Conservation (phyloP, 1,140 invertebrate genomes). For the Paraescarpia echinospica region DNA sequence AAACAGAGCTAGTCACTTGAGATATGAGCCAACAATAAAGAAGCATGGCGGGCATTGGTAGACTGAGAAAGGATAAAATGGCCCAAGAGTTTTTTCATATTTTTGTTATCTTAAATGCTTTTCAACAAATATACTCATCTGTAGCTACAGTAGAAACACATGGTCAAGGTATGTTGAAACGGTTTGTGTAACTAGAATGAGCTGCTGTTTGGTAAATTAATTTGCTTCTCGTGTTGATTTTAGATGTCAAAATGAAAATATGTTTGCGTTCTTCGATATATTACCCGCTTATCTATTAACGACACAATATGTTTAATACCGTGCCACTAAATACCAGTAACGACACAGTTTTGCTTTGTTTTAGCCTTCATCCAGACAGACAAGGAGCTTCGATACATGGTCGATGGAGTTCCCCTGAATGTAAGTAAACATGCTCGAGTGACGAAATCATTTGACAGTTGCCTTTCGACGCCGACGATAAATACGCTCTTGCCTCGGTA, state of each 20-base stretch:
- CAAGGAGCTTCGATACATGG: constrained; percentile 69
- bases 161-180: constrained; percentile 20
- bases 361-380: constrained; percentile 71
- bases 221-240: constrained; percentile 7
- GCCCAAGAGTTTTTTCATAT: constrained; percentile 13
- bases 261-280: constrained; percentile 8
- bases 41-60: constrained; percentile 20
- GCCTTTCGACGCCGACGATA: constrained; percentile 52
- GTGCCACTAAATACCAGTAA: not conserved
- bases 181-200: not conserved
- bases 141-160: constrained; percentile 15
- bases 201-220: not conserved
- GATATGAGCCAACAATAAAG: constrained; percentile 9
- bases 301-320: not conserved
- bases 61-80: constrained; percentile 8
- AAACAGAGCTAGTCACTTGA: constrained; percentile 16
- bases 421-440: constrained; percentile 49
- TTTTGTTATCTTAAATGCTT: constrained; percentile 16
- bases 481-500: not conserved
- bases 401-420: constrained; percentile 66
- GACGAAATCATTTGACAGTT: constrained; percentile 43
- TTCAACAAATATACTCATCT: constrained; percentile 1
- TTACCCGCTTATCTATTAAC: not conserved
- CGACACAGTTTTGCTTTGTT: constrained; percentile 42
- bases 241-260: constrained; percentile 13